Percentiles rank a stretch among this genome's conserved stretches.
Evolutionary conservation across 2,797 vertebrate species (phyloP).

Genomic region (Macropodus opercularis): DNA sequence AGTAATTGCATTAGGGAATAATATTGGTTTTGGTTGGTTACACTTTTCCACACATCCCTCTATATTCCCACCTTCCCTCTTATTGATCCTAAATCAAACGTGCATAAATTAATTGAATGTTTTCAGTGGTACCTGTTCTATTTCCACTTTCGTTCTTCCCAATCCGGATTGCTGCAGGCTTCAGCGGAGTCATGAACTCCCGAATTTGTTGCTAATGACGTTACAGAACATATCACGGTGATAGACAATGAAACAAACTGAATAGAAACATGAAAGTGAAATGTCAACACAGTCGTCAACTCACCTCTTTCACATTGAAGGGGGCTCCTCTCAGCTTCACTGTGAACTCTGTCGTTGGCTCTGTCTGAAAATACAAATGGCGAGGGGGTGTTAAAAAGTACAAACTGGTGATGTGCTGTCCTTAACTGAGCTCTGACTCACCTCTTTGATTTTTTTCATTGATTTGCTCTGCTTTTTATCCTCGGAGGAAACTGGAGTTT

Average conservation of each 20-base stretch:
- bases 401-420: background rate
- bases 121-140: constrained; percentile 82
- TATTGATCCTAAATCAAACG: too few relatives aligned
- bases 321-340: constrained; percentile 92
- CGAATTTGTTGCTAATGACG: constrained; percentile 85
- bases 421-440: too few relatives aligned
- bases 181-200: constrained; percentile 93
- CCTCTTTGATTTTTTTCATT: constrained; percentile 57
- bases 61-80: too few relatives aligned
- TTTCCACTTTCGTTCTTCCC: constrained; percentile 86
- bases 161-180: constrained; percentile 88
- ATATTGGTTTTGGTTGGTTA: too few relatives aligned
- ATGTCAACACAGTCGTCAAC: background rate
- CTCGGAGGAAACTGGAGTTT: constrained; percentile 33
- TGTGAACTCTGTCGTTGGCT: constrained; percentile 83
- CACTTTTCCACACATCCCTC: too few relatives aligned
- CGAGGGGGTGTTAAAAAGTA: background rate
- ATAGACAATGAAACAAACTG: background rate
- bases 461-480: constrained; percentile 47
- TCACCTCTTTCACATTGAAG: constrained; percentile 89
- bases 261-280: background rate
- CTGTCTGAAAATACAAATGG: constrained; percentile 54
- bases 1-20: too few relatives aligned
- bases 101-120: background rate
- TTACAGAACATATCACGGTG: background rate